phyloP scores from a whole-genome alignment of 1,140 invertebrate genomes.

The Papilio polyxenes region DNA sequence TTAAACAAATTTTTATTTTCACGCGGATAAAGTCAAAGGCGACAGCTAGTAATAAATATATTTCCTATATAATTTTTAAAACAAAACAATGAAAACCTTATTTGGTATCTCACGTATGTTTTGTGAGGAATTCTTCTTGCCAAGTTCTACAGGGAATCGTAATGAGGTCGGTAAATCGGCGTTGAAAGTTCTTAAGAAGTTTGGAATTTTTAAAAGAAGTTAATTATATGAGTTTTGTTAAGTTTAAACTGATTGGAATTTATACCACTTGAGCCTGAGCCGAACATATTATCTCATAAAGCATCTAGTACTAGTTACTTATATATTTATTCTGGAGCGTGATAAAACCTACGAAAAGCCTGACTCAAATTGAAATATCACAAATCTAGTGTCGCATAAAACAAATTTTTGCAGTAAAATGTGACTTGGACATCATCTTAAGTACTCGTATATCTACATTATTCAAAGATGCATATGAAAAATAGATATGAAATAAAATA shows the following conservation, averaged over 20 bases:
- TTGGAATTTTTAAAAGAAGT: slow-evolving; percentile 24
- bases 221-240: slow-evolving; percentile 13
- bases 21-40: no score
- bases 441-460: no score
- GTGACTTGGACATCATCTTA: no score
- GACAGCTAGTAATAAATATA: neutral
- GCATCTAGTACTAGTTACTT: no score
- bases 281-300: neutral
- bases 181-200: neutral
- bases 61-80: slow-evolving; percentile 7
- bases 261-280: neutral
- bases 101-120: slow-evolving; percentile 6
- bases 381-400: no score
- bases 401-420: no score
- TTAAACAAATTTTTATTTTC: no score
- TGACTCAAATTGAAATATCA: no score
- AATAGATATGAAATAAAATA: no score
- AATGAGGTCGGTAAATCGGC: slow-evolving; percentile 22
- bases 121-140: neutral
- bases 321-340: no score
- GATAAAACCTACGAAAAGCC: no score
- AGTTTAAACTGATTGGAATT: neutral
- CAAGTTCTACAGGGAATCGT: neutral
- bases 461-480: no score
- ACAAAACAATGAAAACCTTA: slow-evolving; percentile 9